Percentiles rank a stretch among this genome's conserved stretches.
phyloP scores from a whole-genome alignment of 1,140 invertebrate genomes.

The Diabrotica undecimpunctata region DNA sequence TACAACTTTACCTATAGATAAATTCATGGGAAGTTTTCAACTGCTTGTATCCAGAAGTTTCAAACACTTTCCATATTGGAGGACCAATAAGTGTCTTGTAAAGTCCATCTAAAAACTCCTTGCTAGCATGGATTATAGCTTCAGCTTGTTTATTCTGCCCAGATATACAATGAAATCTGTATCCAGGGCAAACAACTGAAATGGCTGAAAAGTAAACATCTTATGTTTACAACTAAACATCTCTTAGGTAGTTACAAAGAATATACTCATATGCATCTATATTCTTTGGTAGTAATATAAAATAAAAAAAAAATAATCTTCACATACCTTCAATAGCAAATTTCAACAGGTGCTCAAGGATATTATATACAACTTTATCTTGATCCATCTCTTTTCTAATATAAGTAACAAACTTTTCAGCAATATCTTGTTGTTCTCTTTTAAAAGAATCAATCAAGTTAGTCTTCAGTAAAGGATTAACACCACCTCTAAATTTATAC shows the following conservation, averaged over 20 bases:
- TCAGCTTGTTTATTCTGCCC: constrained; percentile 23
- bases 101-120: constrained; percentile 47
- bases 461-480: constrained; percentile 40
- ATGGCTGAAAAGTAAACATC: constrained; percentile 38
- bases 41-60: constrained; percentile 44
- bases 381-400: constrained; percentile 33
- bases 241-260: no score
- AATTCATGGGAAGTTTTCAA: constrained; percentile 40
- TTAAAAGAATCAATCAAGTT: constrained; percentile 35
- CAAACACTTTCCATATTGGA: constrained; percentile 45
- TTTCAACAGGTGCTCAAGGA: constrained; percentile 41
- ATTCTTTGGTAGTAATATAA: no score
- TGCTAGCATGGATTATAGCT: constrained; percentile 40
- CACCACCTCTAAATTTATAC: constrained; percentile 42
- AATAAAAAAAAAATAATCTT: background rate
- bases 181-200: constrained; percentile 44
- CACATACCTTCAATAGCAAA: constrained; percentile 45
- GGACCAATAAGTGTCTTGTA: constrained; percentile 44
- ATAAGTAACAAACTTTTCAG: constrained; percentile 40
- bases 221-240: no score
- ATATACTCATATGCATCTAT: no score
- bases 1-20: constrained; percentile 28
- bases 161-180: constrained; percentile 36
- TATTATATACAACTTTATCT: constrained; percentile 33
- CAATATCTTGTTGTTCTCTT: constrained; percentile 36